Base-by-base conservation (phyloP, 2,113 vertebrate genomes). In the Microtus richardsoni region DNA sequence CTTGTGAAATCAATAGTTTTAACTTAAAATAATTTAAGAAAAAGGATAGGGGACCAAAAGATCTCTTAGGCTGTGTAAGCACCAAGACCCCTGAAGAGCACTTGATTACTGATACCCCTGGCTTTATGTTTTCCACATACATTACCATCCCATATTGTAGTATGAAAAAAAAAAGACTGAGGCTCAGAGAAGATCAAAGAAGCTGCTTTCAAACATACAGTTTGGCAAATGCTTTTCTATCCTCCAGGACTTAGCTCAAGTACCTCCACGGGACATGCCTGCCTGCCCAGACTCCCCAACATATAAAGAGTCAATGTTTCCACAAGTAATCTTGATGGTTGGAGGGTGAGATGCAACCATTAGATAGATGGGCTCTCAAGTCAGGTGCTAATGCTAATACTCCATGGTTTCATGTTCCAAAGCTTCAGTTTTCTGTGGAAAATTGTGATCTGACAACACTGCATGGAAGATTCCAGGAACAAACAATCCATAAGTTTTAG, bases 1-100 rank as follows among this genome's bases (percentile, higher is more conserved):
- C 30, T 85, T 93, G 49, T 41, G 86, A 86, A 94, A 74, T 64
- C 62, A 66, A 47, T 28, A 77, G 58, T 36, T 91, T 89, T 66
- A 84, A 30, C 58, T 84, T 84, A 71, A 95, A 96, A 78, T 33
- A 91, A 92, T 2, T 90, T 39, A 62, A 36, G 54, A 39, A 93
- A 91, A 36, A 6, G 36, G 4, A 3, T 7, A 52, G 14, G 5
- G 4, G 17, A 41, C 86, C 73, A 39, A 78, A 79, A 93, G 24
- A 39, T 3, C 16, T 74, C 33, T 58, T 47, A 62, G 71, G 60
- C 41, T 54, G 52, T 3, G 2, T 47, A 62, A 82, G 60, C 8
- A 89, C 19, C 58, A 83, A 84, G 49, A 7, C 21, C 11, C 44
- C 44, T n/a, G 44, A 71, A 66, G 80, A 26, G 12, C 6, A 28